These are phyloP conservation scores for Eupithecia pulchellata DNA, from an alignment of 2,888 invertebrate genomes.

Conservation along the genomic window DNA sequence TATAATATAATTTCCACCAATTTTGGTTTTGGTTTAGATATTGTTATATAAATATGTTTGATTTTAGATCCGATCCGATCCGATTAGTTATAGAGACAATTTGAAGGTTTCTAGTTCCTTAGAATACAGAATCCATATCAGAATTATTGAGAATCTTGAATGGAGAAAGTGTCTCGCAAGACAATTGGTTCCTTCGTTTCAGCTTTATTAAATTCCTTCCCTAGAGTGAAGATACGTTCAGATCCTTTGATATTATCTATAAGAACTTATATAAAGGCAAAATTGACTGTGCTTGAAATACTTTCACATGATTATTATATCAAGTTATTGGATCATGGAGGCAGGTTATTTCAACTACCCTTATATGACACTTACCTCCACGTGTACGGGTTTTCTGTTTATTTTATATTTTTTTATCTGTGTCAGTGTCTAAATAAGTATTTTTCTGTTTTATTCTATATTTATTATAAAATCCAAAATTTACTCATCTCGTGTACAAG, in stretches of 20 bases:
- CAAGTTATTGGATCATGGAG: too few relatives aligned
- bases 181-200: slow-evolving; percentile 17
- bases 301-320: not conserved
- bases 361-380: too few relatives aligned
- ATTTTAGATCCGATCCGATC: not conserved
- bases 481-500: too few relatives aligned
- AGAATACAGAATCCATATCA: slow-evolving; percentile 1
- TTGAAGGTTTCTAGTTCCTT: not conserved
- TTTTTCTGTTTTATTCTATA: too few relatives aligned
- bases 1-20: not conserved
- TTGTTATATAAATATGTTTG: too few relatives aligned
- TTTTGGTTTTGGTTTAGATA: too few relatives aligned
- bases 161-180: slow-evolving; percentile 5
- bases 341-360: too few relatives aligned
- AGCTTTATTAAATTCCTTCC: slow-evolving; percentile 6
- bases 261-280: not conserved
- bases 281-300: not conserved
- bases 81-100: not conserved
- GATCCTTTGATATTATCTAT: slow-evolving; percentile 3
- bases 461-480: too few relatives aligned
- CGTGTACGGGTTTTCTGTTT: too few relatives aligned
- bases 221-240: slow-evolving; percentile 5
- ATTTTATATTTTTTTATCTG: too few relatives aligned
- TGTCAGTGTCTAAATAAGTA: too few relatives aligned
- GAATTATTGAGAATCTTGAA: slow-evolving; percentile 24